phyloP scores from a whole-genome alignment of 1,140 invertebrate species.

The Meteorus sp. region DNA sequence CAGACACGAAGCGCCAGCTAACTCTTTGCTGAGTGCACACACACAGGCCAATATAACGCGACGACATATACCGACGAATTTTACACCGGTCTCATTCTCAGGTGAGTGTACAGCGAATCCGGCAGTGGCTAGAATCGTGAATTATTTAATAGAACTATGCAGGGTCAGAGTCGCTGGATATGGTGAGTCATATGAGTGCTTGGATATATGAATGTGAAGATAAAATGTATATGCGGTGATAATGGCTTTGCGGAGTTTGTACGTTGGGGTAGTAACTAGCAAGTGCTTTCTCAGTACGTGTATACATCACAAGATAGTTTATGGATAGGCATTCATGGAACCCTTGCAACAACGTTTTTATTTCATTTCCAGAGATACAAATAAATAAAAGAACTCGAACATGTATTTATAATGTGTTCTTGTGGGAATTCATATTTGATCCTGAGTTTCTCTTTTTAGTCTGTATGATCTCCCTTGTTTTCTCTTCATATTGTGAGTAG shows the following conservation, averaged over 20 bases:
- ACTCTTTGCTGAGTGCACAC: constrained; percentile 14
- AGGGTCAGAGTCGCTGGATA: constrained; percentile 4
- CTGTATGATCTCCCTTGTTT: no score
- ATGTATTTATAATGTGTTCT: no score
- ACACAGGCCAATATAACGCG: constrained; percentile 3
- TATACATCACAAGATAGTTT: constrained; percentile 4
- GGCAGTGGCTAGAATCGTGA: constrained; percentile 26
- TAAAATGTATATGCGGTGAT: constrained; percentile 33
- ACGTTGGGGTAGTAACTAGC: neutral
- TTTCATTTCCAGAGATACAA: no score
- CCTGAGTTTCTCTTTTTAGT: no score
- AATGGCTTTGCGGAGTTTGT: constrained; percentile 33
- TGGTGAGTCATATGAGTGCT: constrained; percentile 15
- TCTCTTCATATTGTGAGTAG: no score
- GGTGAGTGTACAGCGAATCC: constrained; percentile 9
- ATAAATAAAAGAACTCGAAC: no score
- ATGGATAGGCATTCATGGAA: constrained; percentile 12
- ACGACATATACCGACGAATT: neutral
- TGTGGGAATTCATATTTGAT: no score
- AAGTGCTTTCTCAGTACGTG: neutral
- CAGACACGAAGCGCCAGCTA: constrained; percentile 7
- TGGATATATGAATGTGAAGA: constrained; percentile 16
- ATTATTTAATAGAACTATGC: constrained; percentile 33
- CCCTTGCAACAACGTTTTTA: no score
- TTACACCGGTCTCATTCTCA: constrained; percentile 1